Evolutionary conservation across 2,113 vertebrate species (phyloP), one percentile per base, ranked within the genome.

Genomic region (Notothenia rossii): DNA sequence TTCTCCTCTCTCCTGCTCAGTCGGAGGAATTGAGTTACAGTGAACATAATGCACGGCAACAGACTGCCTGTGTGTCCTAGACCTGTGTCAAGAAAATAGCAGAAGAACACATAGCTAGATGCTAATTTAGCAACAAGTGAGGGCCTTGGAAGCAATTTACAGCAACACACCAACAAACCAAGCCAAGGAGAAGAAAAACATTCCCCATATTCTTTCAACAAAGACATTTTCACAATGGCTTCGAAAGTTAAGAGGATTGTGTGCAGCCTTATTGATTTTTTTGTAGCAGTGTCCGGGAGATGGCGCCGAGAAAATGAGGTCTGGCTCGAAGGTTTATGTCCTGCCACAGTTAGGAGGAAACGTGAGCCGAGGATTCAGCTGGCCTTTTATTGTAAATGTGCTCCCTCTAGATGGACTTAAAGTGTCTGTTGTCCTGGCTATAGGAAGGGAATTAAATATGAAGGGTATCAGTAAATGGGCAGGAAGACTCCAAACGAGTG

Each of bases 1-100:
- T 96, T 95, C 95, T 95, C 94, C 88, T 88, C 36, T 69, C 66
- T 67, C 48, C 49, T 96, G 95, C 96, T 96, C 95, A 95, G 96
- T 95, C 95, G 94, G 94, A 96, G 94, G 95, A 98, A 98, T 97
- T 96, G 95, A 96, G 96, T 98, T 97, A 97, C 95, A 76, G 84
- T 55, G 74, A 94, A 95, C 93, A 94, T 97, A 97, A 97, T 96
- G 96, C 96, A 91, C 92, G 91, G 89, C 91, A 91, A 93, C 88
- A 89, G 88, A 92, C 89, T 93, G 79, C 79, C 71, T 67, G 74
- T 67, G 74, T 85, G 85, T 86, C 80, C 49, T 4, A 29, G 72
- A 75, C 59, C 77, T 56, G 72, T 83, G 91, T 89, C 69, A 77
- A 84, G 88, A 82, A 83, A 77, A 83, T 17, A 78, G 25, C 2